Base-by-base conservation (phyloP, 2,888 invertebrate genomes). In the Cyrtodaria siliqua region DNA sequence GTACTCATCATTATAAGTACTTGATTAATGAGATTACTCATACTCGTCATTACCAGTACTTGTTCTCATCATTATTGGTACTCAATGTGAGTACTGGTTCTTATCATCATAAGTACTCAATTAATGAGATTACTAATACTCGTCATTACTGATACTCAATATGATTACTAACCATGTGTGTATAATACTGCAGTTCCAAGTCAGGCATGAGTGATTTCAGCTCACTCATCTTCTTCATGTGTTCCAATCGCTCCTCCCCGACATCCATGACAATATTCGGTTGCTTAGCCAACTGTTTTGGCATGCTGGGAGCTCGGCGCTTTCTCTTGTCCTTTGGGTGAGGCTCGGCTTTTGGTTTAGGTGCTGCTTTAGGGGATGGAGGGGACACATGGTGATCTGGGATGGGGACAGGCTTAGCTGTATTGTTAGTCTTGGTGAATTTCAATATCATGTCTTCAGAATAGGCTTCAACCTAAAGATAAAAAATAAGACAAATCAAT, bases 131-230 rank as follows among this genome's bases (percentile, higher is more conserved):
- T n/a, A n/a, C n/a, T n/a, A n/a, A n/a, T n/a, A n/a, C n/a, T n/a
- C n/a, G n/a, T n/a, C n/a, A n/a, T n/a, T n/a, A n/a, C n/a, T n/a
- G n/a, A n/a, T n/a, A n/a, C n/a, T n/a, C n/a, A n/a, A n/a, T n/a
- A n/a, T n/a, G n/a, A n/a, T n/a, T n/a, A 60, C 60, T 55, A 52
- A 77, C 77, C 59, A 89, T 83, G 16, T 71, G 68, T 53, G 80
- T 76, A 73, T 91, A 91, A 73, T 90, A 88, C 20, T 55, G 49
- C 12, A 79, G 61, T 61, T 88, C 90, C 42, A 33, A 50, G 4
- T 82, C 78, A 16, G 89, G 85, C 85, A 91, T 85, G 44, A 89
- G 60, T 3, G 73, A 63, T 71, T 91, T 91, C 12, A 82, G 61
- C 24, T 87, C 83, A 12, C 77, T 66, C 87, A 89, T 87, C 53